Conservation (phyloP, 2,113 vertebrate species). For the Podarcis raffonei region DNA sequence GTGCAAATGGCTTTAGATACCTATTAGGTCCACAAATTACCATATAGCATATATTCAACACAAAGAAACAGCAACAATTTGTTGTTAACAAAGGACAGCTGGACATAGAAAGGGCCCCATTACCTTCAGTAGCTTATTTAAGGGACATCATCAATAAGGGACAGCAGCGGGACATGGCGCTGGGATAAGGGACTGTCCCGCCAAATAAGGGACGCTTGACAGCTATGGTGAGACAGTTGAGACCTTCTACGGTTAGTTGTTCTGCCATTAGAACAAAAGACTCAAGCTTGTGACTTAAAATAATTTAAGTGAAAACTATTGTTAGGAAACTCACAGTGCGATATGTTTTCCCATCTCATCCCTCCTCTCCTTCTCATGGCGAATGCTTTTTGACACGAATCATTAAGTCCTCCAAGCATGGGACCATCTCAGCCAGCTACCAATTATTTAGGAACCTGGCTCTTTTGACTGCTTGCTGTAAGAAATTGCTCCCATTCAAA, state of each 20-base stretch:
- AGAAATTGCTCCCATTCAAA: conserved; percentile 74
- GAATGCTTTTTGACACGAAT: conserved; percentile 71
- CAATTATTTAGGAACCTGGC: conserved; percentile 74
- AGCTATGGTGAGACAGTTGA: too few species aligned
- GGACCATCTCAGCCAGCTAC: conserved; percentile 57
- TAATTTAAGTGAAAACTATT: conserved; percentile 40
- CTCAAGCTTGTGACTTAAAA: conserved; percentile 50
- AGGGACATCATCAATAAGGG: too few species aligned
- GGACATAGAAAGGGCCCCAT: too few species aligned
- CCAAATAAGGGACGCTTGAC: too few species aligned
- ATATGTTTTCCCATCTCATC: conserved; percentile 16
- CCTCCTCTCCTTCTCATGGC: conserved; percentile 54
- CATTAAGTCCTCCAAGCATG: conserved; percentile 68
- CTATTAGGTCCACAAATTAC: too few species aligned
- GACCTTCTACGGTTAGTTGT: not conserved
- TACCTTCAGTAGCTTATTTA: too few species aligned
- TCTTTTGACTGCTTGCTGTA: conserved; percentile 66
- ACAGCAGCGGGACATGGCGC: too few species aligned
- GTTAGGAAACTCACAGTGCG: conserved; percentile 50
- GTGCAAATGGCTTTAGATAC: too few species aligned
- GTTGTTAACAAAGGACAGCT: too few species aligned
- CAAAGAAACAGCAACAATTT: too few species aligned
- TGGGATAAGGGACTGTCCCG: too few species aligned
- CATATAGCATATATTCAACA: too few species aligned
- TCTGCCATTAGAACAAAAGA: conserved; percentile 28